A percentile compares a stretch with the other conserved stretches of the same genome.
Conservation (phyloP, 2,113 vertebrate genomes). For the Galemys pyrenaicus region DNA sequence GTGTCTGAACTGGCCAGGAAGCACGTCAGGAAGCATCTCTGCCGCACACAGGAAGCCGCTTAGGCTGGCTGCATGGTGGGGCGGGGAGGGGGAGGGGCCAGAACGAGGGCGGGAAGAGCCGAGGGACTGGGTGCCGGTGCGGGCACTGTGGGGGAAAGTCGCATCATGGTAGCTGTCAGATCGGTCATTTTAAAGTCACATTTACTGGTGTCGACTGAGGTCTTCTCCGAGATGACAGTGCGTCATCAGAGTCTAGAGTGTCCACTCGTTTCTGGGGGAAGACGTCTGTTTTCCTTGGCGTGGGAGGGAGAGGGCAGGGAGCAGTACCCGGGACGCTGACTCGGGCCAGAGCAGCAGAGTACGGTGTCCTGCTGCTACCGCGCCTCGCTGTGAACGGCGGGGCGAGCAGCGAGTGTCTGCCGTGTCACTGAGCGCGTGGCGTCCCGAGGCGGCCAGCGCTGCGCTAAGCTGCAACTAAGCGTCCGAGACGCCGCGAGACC, state of each 20-base stretch:
- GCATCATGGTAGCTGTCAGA: not conserved
- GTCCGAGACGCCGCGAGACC: accelerated
- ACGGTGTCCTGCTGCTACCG: not conserved
- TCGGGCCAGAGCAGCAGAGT: not conserved
- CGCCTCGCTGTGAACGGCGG: not conserved
- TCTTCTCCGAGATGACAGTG: not conserved
- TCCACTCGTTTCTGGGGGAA: not conserved
- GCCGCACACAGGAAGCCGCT: too few relatives aligned
- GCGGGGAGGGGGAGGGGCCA: too few relatives aligned
- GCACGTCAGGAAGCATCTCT: not conserved
- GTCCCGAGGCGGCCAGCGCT: not conserved
- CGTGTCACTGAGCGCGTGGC: accelerated
- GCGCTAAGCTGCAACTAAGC: accelerated
- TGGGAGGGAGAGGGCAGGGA: not conserved
- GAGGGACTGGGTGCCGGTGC: too few relatives aligned
- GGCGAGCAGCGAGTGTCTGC: not conserved
- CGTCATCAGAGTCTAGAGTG: not conserved
- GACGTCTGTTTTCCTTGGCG: not conserved
- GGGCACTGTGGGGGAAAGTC: too few relatives aligned
- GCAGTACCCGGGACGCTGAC: not conserved
- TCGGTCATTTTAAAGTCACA: not conserved
- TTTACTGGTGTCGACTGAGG: not conserved
- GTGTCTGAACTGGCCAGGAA: not conserved
- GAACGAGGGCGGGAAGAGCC: too few relatives aligned
- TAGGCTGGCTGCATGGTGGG: too few relatives aligned